Base-by-base conservation (phyloP, 2,888 invertebrate species). In the Melieria omissa region DNA sequence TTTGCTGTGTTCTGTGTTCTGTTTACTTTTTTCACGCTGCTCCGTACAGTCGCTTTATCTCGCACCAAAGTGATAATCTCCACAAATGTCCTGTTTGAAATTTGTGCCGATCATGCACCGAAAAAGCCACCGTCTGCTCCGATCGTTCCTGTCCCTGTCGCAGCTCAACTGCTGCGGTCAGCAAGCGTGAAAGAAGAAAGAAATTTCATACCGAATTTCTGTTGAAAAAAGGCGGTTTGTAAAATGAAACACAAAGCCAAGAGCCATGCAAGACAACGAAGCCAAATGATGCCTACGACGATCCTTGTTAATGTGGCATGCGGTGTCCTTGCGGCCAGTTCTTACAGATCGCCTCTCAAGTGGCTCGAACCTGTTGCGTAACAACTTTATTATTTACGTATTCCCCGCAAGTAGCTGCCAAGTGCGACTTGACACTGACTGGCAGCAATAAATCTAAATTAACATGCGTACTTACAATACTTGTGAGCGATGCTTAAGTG, bases 141-240 rank as follows among this genome's bases (percentile, higher is more conserved):
- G 69, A 63, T 69, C 55, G 55, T n/a, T 8, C 41, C 44, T 44
- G 16, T 42, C 12, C 14, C 61, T 42, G 2, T 60, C 9, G 47
- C 16, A 12, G 16, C 29, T 29, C 29, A 29, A 29, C 12, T 61
- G 67, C 44, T 60, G 29, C 29, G 60, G 52, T 67, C 67, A 67
- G 61, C 29, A 71, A 71, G 61, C 60, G 65, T 71, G 71, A 58
- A 65, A 65, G 57, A 49, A 41, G 61, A 44, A 44, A 14, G n/a
- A 62, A 71, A 67, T 54, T 29, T 42, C 44, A 52, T 58, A 65
- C 8, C 44, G 58, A 60, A 76, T 73, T 84, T 84, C 84, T 78
- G 57, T 74, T 76, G 79, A 83, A 80, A 74, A 82, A 79, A 76
- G 78, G 77, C 81, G 81, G 81, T 76, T 66, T 79, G 81, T 81